Conservation (phyloP, 1,140 invertebrate genomes). For the Platyscapa corneri region DNA sequence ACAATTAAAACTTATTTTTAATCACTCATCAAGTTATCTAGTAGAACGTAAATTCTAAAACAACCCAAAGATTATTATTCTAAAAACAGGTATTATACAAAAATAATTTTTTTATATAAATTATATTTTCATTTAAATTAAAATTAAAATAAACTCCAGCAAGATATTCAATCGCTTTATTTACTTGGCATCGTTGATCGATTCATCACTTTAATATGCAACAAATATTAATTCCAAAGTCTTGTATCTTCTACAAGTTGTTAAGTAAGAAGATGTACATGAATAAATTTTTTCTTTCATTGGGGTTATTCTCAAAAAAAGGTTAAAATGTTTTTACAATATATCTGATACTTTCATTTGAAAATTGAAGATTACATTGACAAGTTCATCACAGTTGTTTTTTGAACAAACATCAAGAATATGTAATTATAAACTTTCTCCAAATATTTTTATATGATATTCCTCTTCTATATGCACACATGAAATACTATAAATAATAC, state of each 20-base stretch:
- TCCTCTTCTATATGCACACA: background rate
- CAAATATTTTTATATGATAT: background rate
- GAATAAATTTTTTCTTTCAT: background rate
- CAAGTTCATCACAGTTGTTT: background rate
- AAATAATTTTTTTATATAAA: background rate
- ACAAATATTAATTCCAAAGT: background rate
- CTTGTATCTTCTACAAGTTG: background rate
- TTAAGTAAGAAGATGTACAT: background rate
- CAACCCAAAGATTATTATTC: conserved; percentile 29
- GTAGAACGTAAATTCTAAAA: conserved; percentile 33
- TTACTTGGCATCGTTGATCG: conserved; percentile 24
- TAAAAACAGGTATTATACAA: conserved; percentile 36
- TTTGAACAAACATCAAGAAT: background rate
- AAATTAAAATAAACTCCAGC: background rate
- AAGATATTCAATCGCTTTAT: conserved; percentile 12
- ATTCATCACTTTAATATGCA: background rate
- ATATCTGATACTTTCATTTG: background rate
- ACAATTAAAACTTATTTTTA: conserved; percentile 34
- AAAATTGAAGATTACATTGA: background rate
- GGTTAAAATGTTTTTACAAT: background rate
- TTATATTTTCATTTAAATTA: conserved; percentile 1
- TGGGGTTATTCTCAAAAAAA: background rate
- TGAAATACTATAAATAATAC: background rate
- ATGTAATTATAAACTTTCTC: background rate
- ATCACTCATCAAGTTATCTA: conserved; percentile 37